Evolutionary conservation across 2,888 invertebrate genomes (phyloP), one percentile per base, ranked within the genome.

Genomic region (Microchrysa polita): DNA sequence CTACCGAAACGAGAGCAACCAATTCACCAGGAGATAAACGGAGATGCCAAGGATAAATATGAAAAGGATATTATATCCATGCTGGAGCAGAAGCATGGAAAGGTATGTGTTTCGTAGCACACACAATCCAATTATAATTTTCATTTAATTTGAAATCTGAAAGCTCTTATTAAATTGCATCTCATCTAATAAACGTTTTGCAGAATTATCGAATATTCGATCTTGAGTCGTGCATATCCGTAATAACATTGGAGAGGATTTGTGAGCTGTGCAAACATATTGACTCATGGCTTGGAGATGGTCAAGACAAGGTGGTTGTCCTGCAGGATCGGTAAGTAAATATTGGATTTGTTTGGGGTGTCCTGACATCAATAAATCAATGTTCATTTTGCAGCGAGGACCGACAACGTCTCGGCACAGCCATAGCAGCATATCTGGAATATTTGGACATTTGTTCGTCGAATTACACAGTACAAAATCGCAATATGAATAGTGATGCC

Each of bases 201-300:
- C 74, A 80, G 80, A 80, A 80, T 75, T 80, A 79, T 76, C 77
- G 79, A 55, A 76, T 80, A 61, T 80, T 80, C 74, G 79, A 80
- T 78, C 77, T 80, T 42, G 80, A 79, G 75, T 79, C 79, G 69
- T 80, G 80, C 72, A 78, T 80, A 52, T 77, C 79, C 63, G 77
- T 79, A 61, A 79, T 80, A 48, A 95, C 96, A 55, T 87, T 97
- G 74, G 96, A 96, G 84, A 88, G 92, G 77, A 89, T 97, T 27
- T 97, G 96, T 84, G 93, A 94, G 77, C 91, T 96, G 74, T 97
- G 96, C 87, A 96, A 96, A 84, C 93, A 94, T 81, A 92, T 97
- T 80, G 96, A 97, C 86, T 92, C 94, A 80, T 97, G 96, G 95
- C 88, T 96, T 69, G 92, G 92, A 65, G 91, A 90, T 67, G 92